These are phyloP conservation scores for Blennius ocellaris DNA, from an alignment of 2,113 vertebrate genomes.

Conservation along the genomic window DNA sequence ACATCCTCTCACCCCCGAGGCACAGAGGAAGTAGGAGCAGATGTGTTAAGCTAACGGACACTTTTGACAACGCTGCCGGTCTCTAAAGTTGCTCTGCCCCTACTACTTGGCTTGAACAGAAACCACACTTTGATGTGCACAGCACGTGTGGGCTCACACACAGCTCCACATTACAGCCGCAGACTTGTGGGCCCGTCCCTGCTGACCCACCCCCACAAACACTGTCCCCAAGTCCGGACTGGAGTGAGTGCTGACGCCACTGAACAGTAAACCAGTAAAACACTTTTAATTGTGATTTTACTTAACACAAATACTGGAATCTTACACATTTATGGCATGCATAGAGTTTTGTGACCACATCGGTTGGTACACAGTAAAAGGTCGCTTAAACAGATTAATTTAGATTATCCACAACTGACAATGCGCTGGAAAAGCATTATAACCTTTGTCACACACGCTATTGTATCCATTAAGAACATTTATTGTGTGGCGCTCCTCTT, in stretches of 20 bases:
- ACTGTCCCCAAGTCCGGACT: neutral
- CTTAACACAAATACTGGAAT: too few relatives aligned
- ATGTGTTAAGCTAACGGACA: conserved; percentile 75
- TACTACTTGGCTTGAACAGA: conserved; percentile 38
- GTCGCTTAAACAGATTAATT: conserved; percentile 38
- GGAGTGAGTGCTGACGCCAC: too few relatives aligned
- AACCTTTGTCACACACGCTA: conserved; percentile 18
- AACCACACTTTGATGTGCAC: conserved; percentile 58
- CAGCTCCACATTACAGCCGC: conserved; percentile 16
- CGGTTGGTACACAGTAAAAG: conserved; percentile 1
- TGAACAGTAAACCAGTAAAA: too few relatives aligned
- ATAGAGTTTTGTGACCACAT: neutral
- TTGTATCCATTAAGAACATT: neutral
- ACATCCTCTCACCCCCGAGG: conserved; percentile 67
- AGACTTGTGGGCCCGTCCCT: conserved; percentile 24
- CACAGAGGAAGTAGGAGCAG: conserved; percentile 69
- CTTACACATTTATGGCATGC: conserved; percentile 1
- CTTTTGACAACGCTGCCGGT: conserved; percentile 66
- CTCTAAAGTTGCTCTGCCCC: conserved; percentile 52
- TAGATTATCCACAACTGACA: conserved; percentile 32
- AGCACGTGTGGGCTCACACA: conserved; percentile 22
- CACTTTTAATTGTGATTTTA: too few relatives aligned
- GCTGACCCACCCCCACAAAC: conserved; percentile 2
- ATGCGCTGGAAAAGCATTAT: neutral
- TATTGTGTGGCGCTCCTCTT: conserved; percentile 23